phyloP scores from a whole-genome alignment of 2,888 invertebrate species.

The Hydraecia micacea region DNA sequence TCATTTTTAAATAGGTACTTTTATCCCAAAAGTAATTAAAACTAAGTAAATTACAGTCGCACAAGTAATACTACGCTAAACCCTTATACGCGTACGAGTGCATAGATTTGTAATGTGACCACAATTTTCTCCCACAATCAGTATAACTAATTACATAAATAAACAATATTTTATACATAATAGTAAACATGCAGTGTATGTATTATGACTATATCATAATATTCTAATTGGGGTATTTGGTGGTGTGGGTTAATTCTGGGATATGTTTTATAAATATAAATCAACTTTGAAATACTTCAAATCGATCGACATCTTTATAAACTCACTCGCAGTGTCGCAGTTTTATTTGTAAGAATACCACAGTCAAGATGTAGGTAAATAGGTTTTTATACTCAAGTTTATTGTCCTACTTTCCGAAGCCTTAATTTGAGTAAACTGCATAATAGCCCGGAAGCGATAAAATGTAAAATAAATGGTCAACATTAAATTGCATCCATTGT shows the following conservation, averaged over 20 bases:
- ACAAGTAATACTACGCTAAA: no score
- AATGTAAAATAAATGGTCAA: conserved; percentile 23
- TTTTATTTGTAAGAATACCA: not conserved
- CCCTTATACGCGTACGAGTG: no score
- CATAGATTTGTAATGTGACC: no score
- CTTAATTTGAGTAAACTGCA: conserved; percentile 34
- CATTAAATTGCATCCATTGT: conserved; percentile 50
- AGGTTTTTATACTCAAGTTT: not conserved
- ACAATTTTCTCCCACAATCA: no score
- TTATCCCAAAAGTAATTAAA: no score
- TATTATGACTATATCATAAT: no score
- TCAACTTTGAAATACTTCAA: not conserved
- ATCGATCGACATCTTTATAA: not conserved
- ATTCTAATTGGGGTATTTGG: no score
- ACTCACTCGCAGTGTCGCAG: not conserved
- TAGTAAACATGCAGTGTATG: no score
- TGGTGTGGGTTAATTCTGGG: not conserved
- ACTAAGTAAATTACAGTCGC: no score
- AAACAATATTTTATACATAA: no score
- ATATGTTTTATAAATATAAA: not conserved
- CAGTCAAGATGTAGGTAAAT: not conserved
- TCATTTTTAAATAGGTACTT: no score
- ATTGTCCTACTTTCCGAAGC: conserved; percentile 10
- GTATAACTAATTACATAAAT: no score
- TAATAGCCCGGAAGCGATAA: conserved; percentile 30